Evolutionary conservation across 1,140 invertebrate genomes (phyloP), one percentile per base, ranked within the genome.

Genomic region (Drosophila pectinifera): DNA sequence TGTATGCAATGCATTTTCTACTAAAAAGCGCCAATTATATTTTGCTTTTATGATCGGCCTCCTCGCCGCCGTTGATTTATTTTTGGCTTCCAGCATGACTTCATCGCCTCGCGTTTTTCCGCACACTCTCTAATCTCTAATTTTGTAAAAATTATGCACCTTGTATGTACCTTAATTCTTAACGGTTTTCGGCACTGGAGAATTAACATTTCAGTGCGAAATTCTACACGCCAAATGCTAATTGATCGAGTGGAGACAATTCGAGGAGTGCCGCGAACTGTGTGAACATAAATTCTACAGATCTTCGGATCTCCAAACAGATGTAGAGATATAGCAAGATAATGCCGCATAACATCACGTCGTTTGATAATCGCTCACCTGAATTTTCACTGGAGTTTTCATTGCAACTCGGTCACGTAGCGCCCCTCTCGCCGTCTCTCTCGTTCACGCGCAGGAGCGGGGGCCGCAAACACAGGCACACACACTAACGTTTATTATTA

Each of bases 11-110:
- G 81, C 77, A 84, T 77, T 80, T 86, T 70, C 78, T 58, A 80
- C 78, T 77, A 80, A 85, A 85, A 84, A 85, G 65, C 84, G 81
- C 81, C 76, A 84, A 85, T 78, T 73, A 74, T 84, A 84, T 81
- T 73, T 58, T 81, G 82, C 45, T 86, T 86, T 86, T 78, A 81
- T 81, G 81, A 85, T 85, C 81, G 59, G 42, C 31, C 49, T 36
- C 49, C 10, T 13, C 49, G 18, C 18, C 18, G 34, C 31, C 43
- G 73, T 51, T 67, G 78, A 81, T 86, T 86, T 86, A 86, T 86
- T 86, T 86, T 82, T 78, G 74, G 83, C 69, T 73, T 86, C 70
- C 64, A 78, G 82, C 61, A 86, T 86, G 82, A 86, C 82, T 88
- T 86, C 82, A 86, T 86, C 83, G 82, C 51, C 43, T 65, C 39